Percentiles rank a stretch among this genome's conserved stretches.
phyloP scores from a whole-genome alignment of 1,140 invertebrate genomes.

The Gyrodactylus salaris region DNA sequence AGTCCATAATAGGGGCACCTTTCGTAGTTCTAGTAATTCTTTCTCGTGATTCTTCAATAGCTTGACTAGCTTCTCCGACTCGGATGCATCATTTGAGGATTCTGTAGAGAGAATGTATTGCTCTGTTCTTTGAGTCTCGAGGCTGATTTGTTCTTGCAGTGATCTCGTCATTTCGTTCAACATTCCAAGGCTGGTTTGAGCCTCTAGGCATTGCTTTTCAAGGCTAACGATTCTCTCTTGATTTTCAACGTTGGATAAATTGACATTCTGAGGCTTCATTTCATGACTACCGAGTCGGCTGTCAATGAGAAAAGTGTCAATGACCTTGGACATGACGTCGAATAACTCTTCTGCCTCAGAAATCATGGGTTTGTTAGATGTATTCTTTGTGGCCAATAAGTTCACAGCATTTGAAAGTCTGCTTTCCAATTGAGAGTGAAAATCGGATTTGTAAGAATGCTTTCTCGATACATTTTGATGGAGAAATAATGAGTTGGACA shows the following conservation, averaged over 20 bases:
- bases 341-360: neutral
- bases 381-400: neutral
- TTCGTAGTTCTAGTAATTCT: neutral
- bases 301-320: neutral
- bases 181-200: neutral
- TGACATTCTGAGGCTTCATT: neutral
- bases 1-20: neutral
- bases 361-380: neutral
- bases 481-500: neutral
- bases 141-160: neutral
- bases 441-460: neutral
- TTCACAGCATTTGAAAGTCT: neutral
- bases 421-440: neutral
- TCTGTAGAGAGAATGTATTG: neutral
- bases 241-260: neutral
- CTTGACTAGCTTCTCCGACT: neutral
- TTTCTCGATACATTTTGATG: neutral
- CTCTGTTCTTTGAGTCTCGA: neutral
- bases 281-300: neutral
- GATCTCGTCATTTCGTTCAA: neutral
- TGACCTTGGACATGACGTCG: neutral
- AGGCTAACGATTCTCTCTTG: neutral
- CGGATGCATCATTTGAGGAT: neutral
- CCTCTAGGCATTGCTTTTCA: neutral
- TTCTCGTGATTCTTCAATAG: neutral